These are phyloP conservation scores for Montipora cactus DNA, from an alignment of 64 coral and sea anemone genomes.

Conservation along the genomic window DNA sequence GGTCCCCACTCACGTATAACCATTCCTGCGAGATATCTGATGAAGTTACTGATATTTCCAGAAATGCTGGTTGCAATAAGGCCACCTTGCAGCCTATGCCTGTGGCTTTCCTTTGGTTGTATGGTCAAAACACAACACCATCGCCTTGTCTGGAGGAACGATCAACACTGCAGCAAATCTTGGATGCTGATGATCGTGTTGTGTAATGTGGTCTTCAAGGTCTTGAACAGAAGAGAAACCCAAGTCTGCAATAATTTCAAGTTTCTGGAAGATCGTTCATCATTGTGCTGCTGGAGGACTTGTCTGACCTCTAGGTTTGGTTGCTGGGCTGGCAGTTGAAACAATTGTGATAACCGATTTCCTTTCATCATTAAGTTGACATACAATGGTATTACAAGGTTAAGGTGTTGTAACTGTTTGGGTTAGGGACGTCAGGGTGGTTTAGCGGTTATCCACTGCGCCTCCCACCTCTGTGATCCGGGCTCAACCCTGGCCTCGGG, in stretches of 20 bases:
- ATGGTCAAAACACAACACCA: conserved; percentile 24
- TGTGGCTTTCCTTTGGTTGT: not conserved
- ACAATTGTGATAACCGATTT: not conserved
- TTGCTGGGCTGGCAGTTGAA: not conserved
- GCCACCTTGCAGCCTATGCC: not conserved
- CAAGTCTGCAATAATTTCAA: conserved; percentile 23
- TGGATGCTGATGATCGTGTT: not conserved
- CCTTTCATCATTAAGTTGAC: not conserved
- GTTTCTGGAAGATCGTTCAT: not conserved
- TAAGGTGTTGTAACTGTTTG: conserved; percentile 5
- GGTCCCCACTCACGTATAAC: not conserved
- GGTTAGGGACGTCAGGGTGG: not conserved
- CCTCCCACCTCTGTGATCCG: no score
- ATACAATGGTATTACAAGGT: not conserved
- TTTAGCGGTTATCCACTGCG: no score
- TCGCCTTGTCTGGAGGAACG: conserved; percentile 41
- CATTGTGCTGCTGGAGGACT: conserved; percentile 2
- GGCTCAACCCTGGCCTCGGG: no score
- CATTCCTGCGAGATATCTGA: not conserved
- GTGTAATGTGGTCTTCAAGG: not conserved
- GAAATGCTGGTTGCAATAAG: not conserved
- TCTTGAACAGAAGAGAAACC: conserved; percentile 35
- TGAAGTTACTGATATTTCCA: not conserved
- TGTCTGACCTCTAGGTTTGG: conserved; percentile 18
- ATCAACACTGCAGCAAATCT: conserved; percentile 38